phyloP scores from a whole-genome alignment of 2,797 vertebrate species.

The Sebastes iracundus region DNA sequence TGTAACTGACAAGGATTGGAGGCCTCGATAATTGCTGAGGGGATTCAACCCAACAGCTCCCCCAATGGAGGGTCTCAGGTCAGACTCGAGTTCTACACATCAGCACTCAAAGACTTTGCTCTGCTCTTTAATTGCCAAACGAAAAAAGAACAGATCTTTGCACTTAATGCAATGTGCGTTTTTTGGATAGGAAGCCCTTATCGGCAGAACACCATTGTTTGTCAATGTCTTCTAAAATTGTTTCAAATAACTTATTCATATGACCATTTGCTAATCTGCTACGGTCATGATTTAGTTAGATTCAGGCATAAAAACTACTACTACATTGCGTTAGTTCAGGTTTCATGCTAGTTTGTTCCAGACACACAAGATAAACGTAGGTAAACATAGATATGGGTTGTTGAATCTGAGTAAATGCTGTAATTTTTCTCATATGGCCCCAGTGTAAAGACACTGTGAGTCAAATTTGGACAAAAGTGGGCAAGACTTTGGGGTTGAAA shows the following conservation, averaged over 20 bases:
- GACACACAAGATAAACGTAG: background rate
- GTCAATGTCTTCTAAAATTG: background rate
- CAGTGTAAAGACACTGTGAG: background rate
- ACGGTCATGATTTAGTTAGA: background rate
- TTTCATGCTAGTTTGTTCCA: background rate
- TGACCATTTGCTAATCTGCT: background rate
- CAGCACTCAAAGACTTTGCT: background rate
- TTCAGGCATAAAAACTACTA: background rate
- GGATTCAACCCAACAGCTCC: slow-evolving; percentile 31
- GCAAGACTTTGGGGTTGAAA: background rate
- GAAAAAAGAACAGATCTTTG: background rate
- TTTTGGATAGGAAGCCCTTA: background rate
- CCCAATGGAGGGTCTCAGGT: slow-evolving; percentile 22
- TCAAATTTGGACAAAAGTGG: background rate
- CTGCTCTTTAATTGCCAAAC: slow-evolving; percentile 12
- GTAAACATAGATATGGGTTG: background rate
- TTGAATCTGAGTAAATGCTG: background rate
- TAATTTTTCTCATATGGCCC: background rate
- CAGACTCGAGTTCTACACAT: background rate
- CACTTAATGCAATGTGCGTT: background rate
- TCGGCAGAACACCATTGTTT: background rate
- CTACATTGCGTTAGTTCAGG: background rate
- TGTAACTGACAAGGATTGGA: background rate
- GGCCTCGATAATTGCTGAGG: slow-evolving; percentile 35
- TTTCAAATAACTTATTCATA: background rate